These are phyloP conservation scores for Troglohyphantes excavatus DNA, from an alignment of 2,888 invertebrate genomes.

Conservation along the genomic window DNA sequence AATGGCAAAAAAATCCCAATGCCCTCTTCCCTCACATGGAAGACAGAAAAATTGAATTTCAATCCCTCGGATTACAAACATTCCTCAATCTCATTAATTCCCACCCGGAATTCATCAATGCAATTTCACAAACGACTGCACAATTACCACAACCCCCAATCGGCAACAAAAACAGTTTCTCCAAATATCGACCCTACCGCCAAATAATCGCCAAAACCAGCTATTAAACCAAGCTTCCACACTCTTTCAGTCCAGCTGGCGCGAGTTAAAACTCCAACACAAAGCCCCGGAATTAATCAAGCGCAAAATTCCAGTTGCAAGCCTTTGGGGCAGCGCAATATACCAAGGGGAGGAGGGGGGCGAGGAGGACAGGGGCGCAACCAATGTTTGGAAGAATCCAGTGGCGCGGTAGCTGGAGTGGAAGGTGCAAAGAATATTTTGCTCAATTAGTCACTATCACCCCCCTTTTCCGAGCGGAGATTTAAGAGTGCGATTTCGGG, in stretches of 20 bases:
- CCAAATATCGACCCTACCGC: background rate
- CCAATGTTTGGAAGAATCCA: slow-evolving; percentile 26
- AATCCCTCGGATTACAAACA: background rate
- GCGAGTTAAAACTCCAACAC: slow-evolving; percentile 38
- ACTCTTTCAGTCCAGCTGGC: slow-evolving; percentile 37
- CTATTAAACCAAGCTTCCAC: slow-evolving; percentile 22
- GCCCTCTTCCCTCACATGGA: background rate
- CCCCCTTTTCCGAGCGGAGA: slow-evolving; percentile 29
- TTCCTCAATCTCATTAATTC: background rate
- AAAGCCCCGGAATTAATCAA: slow-evolving; percentile 66
- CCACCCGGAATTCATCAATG: background rate
- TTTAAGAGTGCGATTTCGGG: background rate
- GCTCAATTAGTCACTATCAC: slow-evolving; percentile 52
- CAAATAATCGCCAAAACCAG: slow-evolving; percentile 31
- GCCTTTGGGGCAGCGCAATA: slow-evolving; percentile 25
- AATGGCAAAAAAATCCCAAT: too few relatives aligned
- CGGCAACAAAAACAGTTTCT: background rate
- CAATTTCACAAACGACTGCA: background rate
- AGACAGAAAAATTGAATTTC: background rate
- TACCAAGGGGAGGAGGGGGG: background rate
- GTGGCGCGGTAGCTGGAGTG: slow-evolving; percentile 13
- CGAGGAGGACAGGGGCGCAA: background rate
- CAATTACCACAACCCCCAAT: background rate
- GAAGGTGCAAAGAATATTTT: slow-evolving; percentile 40
- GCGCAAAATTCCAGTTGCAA: slow-evolving; percentile 50